Evolutionary conservation across 1,140 invertebrate species (phyloP).

Genomic region (Apis dorsata): DNA sequence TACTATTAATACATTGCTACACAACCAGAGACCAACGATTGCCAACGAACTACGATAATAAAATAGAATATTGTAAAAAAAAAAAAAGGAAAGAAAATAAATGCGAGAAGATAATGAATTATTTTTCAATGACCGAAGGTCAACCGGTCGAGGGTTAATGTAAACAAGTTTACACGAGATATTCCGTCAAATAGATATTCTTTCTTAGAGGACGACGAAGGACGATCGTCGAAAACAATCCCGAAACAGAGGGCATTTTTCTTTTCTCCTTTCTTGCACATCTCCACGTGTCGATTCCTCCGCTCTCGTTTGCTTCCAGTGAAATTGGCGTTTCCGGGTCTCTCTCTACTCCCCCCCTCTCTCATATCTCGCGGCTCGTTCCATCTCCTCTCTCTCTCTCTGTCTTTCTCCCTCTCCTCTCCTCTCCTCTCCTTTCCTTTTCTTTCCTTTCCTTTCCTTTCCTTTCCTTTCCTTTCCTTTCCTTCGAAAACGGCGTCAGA

Average conservation of each 20-base stretch:
- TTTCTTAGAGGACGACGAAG: background rate
- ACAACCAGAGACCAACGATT: too few species aligned
- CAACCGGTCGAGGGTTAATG: too few species aligned
- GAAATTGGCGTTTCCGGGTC: slow-evolving; percentile 65
- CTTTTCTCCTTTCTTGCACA: slow-evolving; percentile 50
- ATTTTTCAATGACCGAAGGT: too few species aligned
- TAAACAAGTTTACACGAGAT: background rate
- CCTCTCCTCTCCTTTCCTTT: background rate
- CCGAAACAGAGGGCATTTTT: slow-evolving; percentile 11
- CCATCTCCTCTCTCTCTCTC: slow-evolving; percentile 5
- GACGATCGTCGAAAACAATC: slow-evolving; percentile 19
- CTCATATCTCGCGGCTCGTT: background rate
- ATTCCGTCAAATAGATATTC: background rate
- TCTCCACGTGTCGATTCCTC: slow-evolving; percentile 57
- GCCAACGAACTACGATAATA: too few species aligned
- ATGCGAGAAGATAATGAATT: too few species aligned
- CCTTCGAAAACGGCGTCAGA: slow-evolving; percentile 51
- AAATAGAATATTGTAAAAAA: too few species aligned
- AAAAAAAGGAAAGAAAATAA: too few species aligned
- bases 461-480: slow-evolving; percentile 37
- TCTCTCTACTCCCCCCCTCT: slow-evolving; percentile 29
- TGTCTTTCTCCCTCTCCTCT: background rate
- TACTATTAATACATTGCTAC: too few species aligned
- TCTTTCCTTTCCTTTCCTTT: background rate
- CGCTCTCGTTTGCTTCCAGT: slow-evolving; percentile 54